A percentile compares a stretch with the other conserved stretches of the same genome.
Evolutionary conservation across 2,797 vertebrate species (phyloP).

Genomic region (Ciconia nigra): DNA sequence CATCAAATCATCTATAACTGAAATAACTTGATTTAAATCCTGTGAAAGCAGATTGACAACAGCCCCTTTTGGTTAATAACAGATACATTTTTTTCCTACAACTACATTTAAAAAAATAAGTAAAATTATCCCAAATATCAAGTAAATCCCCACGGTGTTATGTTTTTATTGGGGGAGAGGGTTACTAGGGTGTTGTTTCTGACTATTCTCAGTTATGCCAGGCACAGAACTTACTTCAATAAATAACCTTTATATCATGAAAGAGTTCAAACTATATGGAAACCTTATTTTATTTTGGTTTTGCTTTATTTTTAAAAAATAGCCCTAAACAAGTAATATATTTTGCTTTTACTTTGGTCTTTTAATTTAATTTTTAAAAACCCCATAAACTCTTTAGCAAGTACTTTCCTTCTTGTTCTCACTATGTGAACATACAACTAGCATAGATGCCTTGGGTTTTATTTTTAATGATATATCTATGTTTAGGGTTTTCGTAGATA

Average conservation of each 20-base stretch:
- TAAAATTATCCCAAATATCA: neutral
- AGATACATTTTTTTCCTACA: neutral
- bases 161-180: rapidly evolving
- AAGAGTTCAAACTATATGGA: neutral
- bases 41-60: neutral
- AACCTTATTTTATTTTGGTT: neutral
- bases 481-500: neutral
- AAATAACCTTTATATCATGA: neutral
- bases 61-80: neutral
- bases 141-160: neutral
- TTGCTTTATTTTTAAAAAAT: neutral
- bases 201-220: neutral
- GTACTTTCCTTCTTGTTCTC: neutral
- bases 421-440: neutral
- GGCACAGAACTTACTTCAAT: neutral
- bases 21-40: neutral
- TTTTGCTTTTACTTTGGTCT: neutral
- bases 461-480: neutral
- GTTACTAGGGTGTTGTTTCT: neutral
- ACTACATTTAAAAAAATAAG: neutral
- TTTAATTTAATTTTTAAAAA: neutral
- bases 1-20: neutral
- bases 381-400: neutral
- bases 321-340: neutral
- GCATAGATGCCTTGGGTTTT: neutral